These are phyloP conservation scores for Macaria notata DNA, from an alignment of 2,888 invertebrate species.

Conservation along the genomic window DNA sequence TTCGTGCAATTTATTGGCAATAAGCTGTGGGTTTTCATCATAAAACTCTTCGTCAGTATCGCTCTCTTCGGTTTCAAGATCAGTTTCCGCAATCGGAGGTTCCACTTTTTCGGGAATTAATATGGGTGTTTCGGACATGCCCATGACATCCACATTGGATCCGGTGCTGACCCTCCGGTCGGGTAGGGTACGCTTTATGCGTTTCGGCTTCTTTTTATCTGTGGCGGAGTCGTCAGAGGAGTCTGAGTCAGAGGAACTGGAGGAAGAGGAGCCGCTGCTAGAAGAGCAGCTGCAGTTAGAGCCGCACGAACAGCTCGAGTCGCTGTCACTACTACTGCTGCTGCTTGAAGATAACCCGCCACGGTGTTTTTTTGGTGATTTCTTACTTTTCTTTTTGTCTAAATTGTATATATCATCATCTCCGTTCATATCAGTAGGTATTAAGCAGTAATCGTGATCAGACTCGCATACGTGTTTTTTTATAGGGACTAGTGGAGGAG, in stretches of 20 bases:
- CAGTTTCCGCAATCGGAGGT: conserved; percentile 88
- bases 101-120: conserved; percentile 78
- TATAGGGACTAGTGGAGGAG: conserved; percentile 71
- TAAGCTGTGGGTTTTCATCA: conserved; percentile 89
- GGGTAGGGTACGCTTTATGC: conserved; percentile 60
- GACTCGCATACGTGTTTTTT: conserved; percentile 83
- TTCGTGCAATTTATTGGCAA: conserved; percentile 87
- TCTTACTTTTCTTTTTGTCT: conserved; percentile 76
- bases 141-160: conserved; percentile 81
- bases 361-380: conserved; percentile 74
- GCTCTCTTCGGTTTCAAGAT: conserved; percentile 92
- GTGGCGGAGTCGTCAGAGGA: conserved; percentile 67
- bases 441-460: conserved; percentile 90
- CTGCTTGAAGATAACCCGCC: conserved; percentile 85
- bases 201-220: conserved; percentile 71
- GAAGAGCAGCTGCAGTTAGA: conserved; percentile 92
- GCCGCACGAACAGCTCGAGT: conserved; percentile 90
- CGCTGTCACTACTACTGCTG: conserved; percentile 88
- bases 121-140: conserved; percentile 73
- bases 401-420: conserved; percentile 66
- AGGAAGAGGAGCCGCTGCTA: conserved; percentile 86
- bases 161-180: conserved; percentile 69
- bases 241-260: conserved; percentile 80
- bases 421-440: conserved; percentile 71
- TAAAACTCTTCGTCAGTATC: conserved; percentile 95